Conservation (phyloP, 2,888 invertebrate genomes). For the Belgica antarctica region DNA sequence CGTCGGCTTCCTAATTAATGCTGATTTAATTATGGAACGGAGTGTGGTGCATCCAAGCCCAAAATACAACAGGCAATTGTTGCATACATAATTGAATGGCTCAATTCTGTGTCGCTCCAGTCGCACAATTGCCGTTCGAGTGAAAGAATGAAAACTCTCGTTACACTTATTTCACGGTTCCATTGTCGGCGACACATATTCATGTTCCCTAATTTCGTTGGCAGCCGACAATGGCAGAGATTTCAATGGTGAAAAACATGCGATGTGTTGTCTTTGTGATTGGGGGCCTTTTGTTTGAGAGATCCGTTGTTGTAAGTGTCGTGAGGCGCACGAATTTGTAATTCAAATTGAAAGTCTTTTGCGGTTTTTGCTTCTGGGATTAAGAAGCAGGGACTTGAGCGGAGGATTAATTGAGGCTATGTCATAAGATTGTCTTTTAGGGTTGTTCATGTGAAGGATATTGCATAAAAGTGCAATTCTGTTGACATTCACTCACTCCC, state of each 20-base stretch:
- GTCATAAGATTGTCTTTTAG: too few relatives aligned
- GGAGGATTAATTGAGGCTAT: too few relatives aligned
- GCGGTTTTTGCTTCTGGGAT: too few relatives aligned
- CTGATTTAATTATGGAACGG: slow-evolving; percentile 33
- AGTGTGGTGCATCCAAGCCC: not conserved
- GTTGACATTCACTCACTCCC: too few relatives aligned
- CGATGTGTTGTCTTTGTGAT: slow-evolving; percentile 6
- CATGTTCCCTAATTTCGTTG: slow-evolving; percentile 12
- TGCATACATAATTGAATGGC: slow-evolving; percentile 24
- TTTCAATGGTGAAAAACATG: not conserved
- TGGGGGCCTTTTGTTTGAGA: slow-evolving; percentile 10
- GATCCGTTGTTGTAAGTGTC: slow-evolving; percentile 1
- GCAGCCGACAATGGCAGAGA: not conserved
- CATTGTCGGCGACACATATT: not conserved
- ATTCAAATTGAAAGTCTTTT: too few relatives aligned
- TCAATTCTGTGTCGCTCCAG: slow-evolving; percentile 13
- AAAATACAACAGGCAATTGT: slow-evolving; percentile 20
- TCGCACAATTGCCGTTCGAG: not conserved
- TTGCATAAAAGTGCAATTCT: too few relatives aligned
- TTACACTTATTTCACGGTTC: not conserved
- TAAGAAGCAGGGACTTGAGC: too few relatives aligned
- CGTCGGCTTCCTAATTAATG: slow-evolving; percentile 33
- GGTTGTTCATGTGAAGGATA: too few relatives aligned
- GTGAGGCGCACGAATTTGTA: too few relatives aligned
- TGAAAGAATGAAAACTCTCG: slow-evolving; percentile 4